Conservation (phyloP, 2,113 vertebrate genomes). For the Corythornis madagascariensis region DNA sequence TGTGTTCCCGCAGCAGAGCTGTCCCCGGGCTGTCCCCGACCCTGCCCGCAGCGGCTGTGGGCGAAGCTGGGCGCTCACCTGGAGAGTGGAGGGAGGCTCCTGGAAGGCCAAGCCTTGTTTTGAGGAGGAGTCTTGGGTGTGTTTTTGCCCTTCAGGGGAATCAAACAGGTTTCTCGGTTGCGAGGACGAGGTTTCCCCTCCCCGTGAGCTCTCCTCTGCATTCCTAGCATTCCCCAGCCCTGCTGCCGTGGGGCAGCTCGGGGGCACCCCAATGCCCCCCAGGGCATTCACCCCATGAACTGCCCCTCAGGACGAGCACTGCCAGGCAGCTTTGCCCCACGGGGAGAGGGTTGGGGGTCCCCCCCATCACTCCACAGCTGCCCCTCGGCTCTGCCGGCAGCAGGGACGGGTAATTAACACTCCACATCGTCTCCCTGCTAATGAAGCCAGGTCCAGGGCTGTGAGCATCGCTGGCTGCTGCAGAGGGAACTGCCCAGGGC, state of each 20-base stretch:
- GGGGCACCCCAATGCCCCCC: neutral
- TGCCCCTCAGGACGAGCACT: neutral
- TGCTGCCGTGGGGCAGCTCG: neutral
- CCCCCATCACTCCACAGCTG: fast-evolving
- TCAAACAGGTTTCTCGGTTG: slow-evolving; percentile 79
- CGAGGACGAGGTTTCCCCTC: neutral
- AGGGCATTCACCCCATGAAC: neutral
- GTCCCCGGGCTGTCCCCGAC: too few relatives aligned
- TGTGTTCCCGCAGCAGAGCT: too few relatives aligned
- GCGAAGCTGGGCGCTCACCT: neutral
- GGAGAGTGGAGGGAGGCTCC: slow-evolving; percentile 30
- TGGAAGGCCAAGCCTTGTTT: slow-evolving; percentile 62
- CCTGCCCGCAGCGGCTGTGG: neutral
- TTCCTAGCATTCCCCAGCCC: slow-evolving; percentile 64
- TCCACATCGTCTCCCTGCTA: neutral
- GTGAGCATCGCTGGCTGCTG: neutral
- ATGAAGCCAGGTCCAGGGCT: neutral
- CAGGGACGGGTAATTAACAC: neutral
- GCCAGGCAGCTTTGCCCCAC: fast-evolving
- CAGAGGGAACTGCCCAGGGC: neutral
- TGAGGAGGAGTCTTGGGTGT: slow-evolving; percentile 72
- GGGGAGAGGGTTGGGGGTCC: neutral
- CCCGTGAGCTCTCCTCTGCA: slow-evolving; percentile 56
- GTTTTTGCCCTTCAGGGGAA: slow-evolving; percentile 66
- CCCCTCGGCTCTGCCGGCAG: neutral